Percentiles rank a stretch among this genome's conserved stretches.
Conservation (phyloP, 2,888 invertebrate species). For the Carabus problematicus region DNA sequence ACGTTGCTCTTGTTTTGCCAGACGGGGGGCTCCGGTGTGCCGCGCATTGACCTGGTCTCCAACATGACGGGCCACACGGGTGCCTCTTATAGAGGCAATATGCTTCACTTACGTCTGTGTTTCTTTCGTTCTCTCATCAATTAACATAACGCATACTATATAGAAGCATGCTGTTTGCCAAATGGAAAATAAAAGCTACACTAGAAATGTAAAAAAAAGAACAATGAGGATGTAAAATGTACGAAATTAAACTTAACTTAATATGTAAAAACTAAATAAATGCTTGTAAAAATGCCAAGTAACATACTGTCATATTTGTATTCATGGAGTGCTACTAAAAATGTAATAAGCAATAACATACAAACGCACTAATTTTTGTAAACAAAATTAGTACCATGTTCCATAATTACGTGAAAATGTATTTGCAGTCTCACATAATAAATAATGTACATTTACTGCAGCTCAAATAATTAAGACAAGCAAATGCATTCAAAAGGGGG, state of each 20-base stretch:
- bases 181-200: constrained; percentile 40
- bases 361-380: constrained; percentile 9
- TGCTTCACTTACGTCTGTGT: constrained; percentile 17
- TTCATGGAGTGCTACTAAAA: constrained; percentile 38
- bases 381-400: constrained; percentile 13
- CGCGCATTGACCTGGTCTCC: constrained; percentile 77
- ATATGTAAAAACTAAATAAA: no score
- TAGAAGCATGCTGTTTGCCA: constrained; percentile 43
- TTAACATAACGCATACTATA: constrained; percentile 52
- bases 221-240: constrained; percentile 34
- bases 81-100: constrained; percentile 4
- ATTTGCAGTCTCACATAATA: constrained; percentile 10
- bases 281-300: no score
- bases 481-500: constrained; percentile 50
- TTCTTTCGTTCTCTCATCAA: constrained; percentile 51
- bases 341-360: constrained; percentile 26
- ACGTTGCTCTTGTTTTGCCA: constrained; percentile 67
- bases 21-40: constrained; percentile 70
- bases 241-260: not conserved
- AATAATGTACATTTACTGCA: constrained; percentile 15
- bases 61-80: constrained; percentile 66
- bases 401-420: constrained; percentile 1
- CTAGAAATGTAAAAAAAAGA: constrained; percentile 29
- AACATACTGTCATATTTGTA: constrained; percentile 25
- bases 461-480: constrained; percentile 24